Evolutionary conservation across 2,888 invertebrate genomes (phyloP).

Genomic region (Exocentrus adspersus): DNA sequence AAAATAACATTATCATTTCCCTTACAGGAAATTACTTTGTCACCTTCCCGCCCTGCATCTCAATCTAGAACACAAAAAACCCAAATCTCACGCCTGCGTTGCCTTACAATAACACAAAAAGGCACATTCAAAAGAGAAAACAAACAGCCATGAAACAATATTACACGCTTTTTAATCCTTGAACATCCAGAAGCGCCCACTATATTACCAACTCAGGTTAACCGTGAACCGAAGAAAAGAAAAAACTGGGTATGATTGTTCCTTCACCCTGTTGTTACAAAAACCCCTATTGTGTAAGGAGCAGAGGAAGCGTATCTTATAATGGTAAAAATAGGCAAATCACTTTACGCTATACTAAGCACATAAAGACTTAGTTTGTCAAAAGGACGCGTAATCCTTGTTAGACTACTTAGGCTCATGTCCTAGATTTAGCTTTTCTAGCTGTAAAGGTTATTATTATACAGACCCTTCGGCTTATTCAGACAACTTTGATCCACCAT

Average conservation of each 20-base stretch:
- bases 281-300: slow-evolving; percentile 33
- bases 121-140: slow-evolving; percentile 45
- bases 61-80: slow-evolving; percentile 23
- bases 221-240: slow-evolving; percentile 43
- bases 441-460: slow-evolving; percentile 14
- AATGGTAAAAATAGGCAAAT: slow-evolving; percentile 54
- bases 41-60: slow-evolving; percentile 3
- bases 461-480: background rate
- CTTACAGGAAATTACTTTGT: slow-evolving; percentile 2
- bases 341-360: slow-evolving; percentile 52
- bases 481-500: no score
- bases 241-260: slow-evolving; percentile 43
- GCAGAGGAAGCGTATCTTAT: slow-evolving; percentile 44
- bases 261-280: slow-evolving; percentile 40
- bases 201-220: slow-evolving; percentile 39
- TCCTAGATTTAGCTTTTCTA: slow-evolving; percentile 33
- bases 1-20: background rate
- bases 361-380: slow-evolving; percentile 43
- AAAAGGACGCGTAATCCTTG: slow-evolving; percentile 36
- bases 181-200: slow-evolving; percentile 33
- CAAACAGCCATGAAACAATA: slow-evolving; percentile 58
- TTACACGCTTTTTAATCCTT: slow-evolving; percentile 57
- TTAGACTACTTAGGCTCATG: slow-evolving; percentile 40
- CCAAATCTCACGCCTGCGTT: slow-evolving; percentile 24
- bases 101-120: slow-evolving; percentile 31